Conservation (phyloP, 2,797 vertebrate species). For the Chelidonichthys spinosus region DNA sequence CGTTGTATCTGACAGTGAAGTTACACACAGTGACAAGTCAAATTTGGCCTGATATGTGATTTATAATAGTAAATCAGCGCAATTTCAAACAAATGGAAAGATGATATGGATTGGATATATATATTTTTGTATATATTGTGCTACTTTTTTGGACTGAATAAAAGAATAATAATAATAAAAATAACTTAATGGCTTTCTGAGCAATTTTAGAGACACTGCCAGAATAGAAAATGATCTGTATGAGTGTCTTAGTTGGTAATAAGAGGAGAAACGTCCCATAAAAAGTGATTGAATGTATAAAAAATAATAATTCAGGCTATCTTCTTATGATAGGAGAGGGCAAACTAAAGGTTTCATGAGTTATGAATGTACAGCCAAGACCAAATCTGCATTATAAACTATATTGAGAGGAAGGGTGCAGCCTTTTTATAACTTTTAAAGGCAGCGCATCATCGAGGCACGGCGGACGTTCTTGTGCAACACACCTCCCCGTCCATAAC, state of each 20-base stretch:
- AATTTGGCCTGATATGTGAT: background rate
- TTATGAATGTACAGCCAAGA: background rate
- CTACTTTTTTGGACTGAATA: too few relatives aligned
- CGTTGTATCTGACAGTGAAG: background rate
- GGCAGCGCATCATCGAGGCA: conserved; percentile 11
- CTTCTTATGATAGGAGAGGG: background rate
- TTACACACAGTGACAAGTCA: background rate
- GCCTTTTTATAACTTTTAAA: background rate
- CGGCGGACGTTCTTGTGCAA: conserved; percentile 21
- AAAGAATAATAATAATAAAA: too few relatives aligned
- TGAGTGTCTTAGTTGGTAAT: too few relatives aligned
- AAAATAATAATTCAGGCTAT: background rate
- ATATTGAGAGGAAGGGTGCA: background rate
- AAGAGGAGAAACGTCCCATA: background rate
- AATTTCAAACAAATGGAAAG: background rate
- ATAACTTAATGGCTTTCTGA: too few relatives aligned
- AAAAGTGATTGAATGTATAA: background rate
- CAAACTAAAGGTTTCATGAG: conserved; percentile 3
- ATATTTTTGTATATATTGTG: too few relatives aligned
- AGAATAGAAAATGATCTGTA: too few relatives aligned
- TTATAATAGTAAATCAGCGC: background rate
- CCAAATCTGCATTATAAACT: background rate
- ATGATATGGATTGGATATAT: background rate
- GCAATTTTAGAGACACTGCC: too few relatives aligned
- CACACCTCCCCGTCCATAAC: conserved; percentile 8